Evolutionary conservation across 2,797 vertebrate species (phyloP), one percentile per base, ranked within the genome.

Genomic region (Odontamblyopus rebecca): DNA sequence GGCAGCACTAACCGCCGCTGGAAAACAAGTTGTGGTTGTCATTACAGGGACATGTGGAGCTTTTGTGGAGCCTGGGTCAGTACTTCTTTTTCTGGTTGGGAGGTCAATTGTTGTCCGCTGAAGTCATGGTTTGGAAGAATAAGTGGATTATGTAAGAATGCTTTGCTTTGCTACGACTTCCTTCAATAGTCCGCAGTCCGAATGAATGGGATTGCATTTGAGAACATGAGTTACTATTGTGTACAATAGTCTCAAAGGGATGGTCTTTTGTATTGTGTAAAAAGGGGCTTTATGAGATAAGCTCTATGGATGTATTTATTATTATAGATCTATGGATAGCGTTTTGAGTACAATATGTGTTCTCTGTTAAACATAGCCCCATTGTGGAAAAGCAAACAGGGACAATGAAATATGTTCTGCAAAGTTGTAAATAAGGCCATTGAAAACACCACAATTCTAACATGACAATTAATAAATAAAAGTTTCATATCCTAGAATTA

Each of bases 51-150:
- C 59, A 76, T 62, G 68, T 73, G 72, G 72, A 75, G 81, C 66
- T 82, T 67, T 60, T 74, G 77, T 79, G 82, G 82, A 27, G 70
- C 78, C 76, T 64, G 79, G 85, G 79, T 89, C 87, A 75, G 76
- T 86, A 87, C 74, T 85, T 83, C 32, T 85, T 82, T 29, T 85
- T 82, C 32, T 85, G 79, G 76, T 85, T 82, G 77, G 77, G 86
- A 79, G 85, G 80, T 78, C 68, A 80, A 85, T 82, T 84, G 73
- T 72, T 84, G 74, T 77, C 66, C 26, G 44, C 69, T 88, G 85
- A 91, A 79, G 80, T 90, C 84, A 89, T 79, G 67, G 72, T 62
- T 83, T 85, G 87, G 81, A 85, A 80, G 84, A 81, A 75, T 82
- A 53, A 65, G 78, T 77, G 64, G 82, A 77, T 89, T 89, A 83